Percentiles rank a stretch among this genome's conserved stretches.
These are phyloP conservation scores for Halcyon leucocephala DNA, from an alignment of 2,797 vertebrate genomes.

Conservation along the genomic window DNA sequence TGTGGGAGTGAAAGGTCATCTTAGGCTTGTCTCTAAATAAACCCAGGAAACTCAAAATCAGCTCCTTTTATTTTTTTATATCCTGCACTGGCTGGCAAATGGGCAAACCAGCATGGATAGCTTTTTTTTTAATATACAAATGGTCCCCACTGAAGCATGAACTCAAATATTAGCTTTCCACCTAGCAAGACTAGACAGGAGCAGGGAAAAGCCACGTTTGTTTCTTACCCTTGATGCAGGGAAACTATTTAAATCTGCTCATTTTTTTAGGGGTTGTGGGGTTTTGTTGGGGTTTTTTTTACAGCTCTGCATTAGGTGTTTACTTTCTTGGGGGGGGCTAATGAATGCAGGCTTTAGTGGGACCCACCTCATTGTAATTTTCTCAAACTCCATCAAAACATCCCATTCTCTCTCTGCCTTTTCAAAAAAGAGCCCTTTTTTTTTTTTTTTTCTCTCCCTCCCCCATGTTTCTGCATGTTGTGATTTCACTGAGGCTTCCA, in stretches of 20 bases:
- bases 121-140: constrained; percentile 69
- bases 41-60: constrained; percentile 41
- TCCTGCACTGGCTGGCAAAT: neutral
- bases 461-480: constrained; percentile 83
- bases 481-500: constrained; percentile 95
- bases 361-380: constrained; percentile 48
- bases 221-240: constrained; percentile 77
- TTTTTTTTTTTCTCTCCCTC: neutral
- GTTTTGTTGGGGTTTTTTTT: neutral
- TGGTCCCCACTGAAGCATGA: constrained; percentile 75
- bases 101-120: neutral
- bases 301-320: neutral
- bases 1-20: constrained; percentile 63
- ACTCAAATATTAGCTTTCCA: constrained; percentile 83
- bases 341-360: constrained; percentile 52
- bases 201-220: constrained; percentile 75
- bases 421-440: constrained; percentile 4
- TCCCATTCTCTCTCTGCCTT: constrained; percentile 28
- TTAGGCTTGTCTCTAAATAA: constrained; percentile 56
- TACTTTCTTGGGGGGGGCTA: constrained; percentile 19
- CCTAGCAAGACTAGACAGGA: constrained; percentile 72
- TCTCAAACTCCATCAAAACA: constrained; percentile 50
- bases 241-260: constrained; percentile 72
- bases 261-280: neutral
- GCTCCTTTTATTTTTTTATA: neutral